phyloP scores from a whole-genome alignment of 2,113 vertebrate genomes.

The Sturnus vulgaris region DNA sequence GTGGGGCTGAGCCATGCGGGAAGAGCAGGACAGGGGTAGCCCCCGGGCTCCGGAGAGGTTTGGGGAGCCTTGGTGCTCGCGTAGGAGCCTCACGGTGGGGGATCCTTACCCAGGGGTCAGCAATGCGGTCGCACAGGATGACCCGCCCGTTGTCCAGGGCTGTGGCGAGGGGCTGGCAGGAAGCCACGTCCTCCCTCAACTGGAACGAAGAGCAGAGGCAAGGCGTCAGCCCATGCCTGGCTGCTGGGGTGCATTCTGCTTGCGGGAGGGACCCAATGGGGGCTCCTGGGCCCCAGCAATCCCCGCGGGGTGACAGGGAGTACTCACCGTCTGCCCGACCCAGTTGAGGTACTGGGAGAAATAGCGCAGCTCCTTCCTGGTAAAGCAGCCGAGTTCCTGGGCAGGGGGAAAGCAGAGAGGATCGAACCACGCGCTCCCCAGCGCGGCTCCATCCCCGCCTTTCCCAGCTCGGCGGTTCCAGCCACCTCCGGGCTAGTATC shows the following conservation, averaged over 20 bases:
- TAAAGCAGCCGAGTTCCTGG: slow-evolving; percentile 74
- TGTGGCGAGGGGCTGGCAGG: slow-evolving; percentile 70
- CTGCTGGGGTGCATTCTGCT: neutral
- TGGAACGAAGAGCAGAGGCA: neutral
- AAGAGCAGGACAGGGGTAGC: neutral
- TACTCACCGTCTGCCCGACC: slow-evolving; percentile 72
- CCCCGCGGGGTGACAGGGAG: fast-evolving
- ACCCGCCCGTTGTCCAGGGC: slow-evolving; percentile 74
- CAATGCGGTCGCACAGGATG: slow-evolving; percentile 75
- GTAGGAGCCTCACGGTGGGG: fast-evolving
- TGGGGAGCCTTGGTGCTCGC: neutral
- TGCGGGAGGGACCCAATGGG: fast-evolving
- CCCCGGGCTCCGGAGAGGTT: neutral
- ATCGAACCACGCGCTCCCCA: fast-evolving
- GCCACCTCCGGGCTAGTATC: neutral
- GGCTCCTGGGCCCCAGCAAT: neutral
- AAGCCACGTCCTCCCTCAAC: slow-evolving; percentile 74
- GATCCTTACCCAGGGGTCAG: slow-evolving; percentile 78
- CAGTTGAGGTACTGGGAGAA: slow-evolving; percentile 66
- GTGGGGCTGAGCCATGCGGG: fast-evolving
- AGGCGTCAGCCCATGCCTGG: neutral
- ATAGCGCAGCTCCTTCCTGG: slow-evolving; percentile 25
- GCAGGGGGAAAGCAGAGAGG: neutral
- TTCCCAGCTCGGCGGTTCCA: too few relatives aligned
- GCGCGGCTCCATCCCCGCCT: neutral